Conservation (phyloP, 2,797 vertebrate genomes). For the Acipenser ruthenus region DNA sequence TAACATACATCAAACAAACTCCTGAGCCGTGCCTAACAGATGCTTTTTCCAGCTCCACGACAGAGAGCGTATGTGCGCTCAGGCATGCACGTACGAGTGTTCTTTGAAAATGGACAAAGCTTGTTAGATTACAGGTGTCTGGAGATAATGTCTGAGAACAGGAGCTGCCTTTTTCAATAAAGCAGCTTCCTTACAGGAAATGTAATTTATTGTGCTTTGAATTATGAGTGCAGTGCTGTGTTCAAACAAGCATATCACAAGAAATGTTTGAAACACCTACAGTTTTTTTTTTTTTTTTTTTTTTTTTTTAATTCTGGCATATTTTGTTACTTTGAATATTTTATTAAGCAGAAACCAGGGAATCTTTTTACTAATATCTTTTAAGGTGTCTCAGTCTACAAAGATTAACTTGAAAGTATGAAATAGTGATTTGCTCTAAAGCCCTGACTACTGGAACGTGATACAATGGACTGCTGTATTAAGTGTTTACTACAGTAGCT, state of each 20-base stretch:
- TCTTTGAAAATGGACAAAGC: conserved; percentile 63
- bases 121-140: conserved; percentile 68
- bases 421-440: too few species aligned
- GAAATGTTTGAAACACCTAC: conserved; percentile 40
- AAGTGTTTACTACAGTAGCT: too few species aligned
- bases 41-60: conserved; percentile 65
- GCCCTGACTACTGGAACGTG: too few species aligned
- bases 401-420: too few species aligned
- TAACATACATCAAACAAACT: conserved; percentile 63
- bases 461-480: too few species aligned
- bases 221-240: conserved; percentile 40
- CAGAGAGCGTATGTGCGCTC: conserved; percentile 50
- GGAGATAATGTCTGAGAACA: conserved; percentile 53
- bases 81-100: conserved; percentile 49
- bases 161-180: conserved; percentile 60
- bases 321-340: not conserved
- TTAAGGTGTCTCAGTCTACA: too few species aligned
- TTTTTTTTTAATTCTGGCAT: not conserved
- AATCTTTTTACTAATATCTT: too few species aligned
- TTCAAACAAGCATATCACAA: conserved; percentile 40
- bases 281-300: not conserved
- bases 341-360: not conserved
- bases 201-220: conserved; percentile 48
- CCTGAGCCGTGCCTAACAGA: conserved; percentile 62
- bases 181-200: conserved; percentile 50